These are phyloP conservation scores for Luperina testacea DNA, from an alignment of 2,888 invertebrate species.

Conservation along the genomic window DNA sequence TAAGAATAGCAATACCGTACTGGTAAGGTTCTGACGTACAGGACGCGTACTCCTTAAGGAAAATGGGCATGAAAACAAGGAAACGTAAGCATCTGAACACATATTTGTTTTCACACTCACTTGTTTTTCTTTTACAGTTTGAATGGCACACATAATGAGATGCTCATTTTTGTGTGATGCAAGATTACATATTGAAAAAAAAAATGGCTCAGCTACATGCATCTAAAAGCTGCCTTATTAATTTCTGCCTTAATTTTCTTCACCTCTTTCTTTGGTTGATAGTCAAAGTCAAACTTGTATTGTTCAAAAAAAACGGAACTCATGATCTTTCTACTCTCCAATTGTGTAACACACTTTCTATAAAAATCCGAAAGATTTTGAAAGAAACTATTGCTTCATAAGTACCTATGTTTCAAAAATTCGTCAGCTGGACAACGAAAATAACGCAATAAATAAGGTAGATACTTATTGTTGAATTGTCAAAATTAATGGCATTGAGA, in stretches of 20 bases:
- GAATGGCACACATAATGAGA: slow-evolving; percentile 19
- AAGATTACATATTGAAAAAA: neutral
- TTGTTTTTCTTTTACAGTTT: slow-evolving; percentile 48
- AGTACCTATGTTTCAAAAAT: neutral
- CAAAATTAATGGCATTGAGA: neutral
- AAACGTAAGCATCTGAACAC: slow-evolving; percentile 47
- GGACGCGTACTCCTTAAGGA: slow-evolving; percentile 47
- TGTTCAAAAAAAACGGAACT: neutral
- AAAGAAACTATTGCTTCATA: neutral
- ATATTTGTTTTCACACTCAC: slow-evolving; percentile 59
- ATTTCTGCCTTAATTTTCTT: neutral
- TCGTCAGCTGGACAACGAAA: neutral
- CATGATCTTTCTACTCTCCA: neutral
- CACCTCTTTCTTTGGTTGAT: neutral
- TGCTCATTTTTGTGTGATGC: neutral
- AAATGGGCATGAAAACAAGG: slow-evolving; percentile 49
- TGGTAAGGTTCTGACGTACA: neutral
- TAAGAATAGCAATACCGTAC: neutral
- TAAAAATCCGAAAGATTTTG: neutral
- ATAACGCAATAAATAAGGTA: neutral
- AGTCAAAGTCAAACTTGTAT: neutral
- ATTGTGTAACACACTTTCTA: neutral
- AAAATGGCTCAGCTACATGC: neutral
- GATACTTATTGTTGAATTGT: neutral
- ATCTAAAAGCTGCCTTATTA: neutral